These are phyloP conservation scores for Aporophyla nigra DNA, from an alignment of 2,888 invertebrate species.

Conservation along the genomic window DNA sequence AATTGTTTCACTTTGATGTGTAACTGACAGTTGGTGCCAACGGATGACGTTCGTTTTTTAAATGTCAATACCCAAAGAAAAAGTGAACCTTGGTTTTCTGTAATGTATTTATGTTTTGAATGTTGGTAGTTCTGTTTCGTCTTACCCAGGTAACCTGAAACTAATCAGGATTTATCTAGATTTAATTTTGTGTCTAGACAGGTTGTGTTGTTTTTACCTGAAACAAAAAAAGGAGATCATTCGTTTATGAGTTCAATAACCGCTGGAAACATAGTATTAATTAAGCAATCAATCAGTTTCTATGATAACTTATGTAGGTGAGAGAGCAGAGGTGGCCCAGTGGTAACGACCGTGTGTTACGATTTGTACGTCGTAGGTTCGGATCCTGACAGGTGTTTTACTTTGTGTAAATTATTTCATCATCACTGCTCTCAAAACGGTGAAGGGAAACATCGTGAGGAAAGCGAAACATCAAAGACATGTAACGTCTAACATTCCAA, in stretches of 20 bases:
- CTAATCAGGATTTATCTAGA: constrained; percentile 4
- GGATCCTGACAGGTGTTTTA: no score
- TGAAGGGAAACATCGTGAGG: no score
- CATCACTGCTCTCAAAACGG: no score
- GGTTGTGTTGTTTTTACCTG: constrained; percentile 73
- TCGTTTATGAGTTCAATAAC: constrained; percentile 21
- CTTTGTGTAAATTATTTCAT: no score
- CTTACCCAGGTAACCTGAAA: constrained; percentile 33
- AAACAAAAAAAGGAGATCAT: constrained; percentile 70
- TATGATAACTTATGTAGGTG: not conserved
- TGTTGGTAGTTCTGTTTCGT: constrained; percentile 23
- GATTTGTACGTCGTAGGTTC: no score
- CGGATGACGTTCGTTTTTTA: constrained; percentile 37
- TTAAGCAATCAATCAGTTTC: constrained; percentile 19
- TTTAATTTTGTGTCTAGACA: constrained; percentile 20
- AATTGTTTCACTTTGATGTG: constrained; percentile 68
- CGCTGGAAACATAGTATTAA: constrained; percentile 13
- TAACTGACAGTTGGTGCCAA: constrained; percentile 58
- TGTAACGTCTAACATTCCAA: no score
- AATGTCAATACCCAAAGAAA: constrained; percentile 25
- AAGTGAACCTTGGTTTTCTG: not conserved
- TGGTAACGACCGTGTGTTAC: no score
- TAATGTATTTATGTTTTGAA: not conserved
- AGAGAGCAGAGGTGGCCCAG: no score
- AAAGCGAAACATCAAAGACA: no score